phyloP scores from a whole-genome alignment of 2,113 vertebrate species.

The Stictonetta naevosa region DNA sequence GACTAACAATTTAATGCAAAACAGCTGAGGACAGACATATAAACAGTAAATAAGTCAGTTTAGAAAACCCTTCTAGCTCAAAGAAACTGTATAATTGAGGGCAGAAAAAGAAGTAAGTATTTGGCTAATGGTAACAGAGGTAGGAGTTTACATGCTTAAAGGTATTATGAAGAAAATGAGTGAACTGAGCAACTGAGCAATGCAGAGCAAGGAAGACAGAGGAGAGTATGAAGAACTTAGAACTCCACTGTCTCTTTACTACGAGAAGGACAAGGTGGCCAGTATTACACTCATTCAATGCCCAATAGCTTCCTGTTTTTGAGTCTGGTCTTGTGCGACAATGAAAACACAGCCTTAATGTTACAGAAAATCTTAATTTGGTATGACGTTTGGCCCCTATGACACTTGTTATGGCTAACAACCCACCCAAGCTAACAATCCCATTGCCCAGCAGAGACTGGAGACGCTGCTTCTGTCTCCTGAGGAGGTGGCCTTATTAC shows the following conservation, averaged over 20 bases:
- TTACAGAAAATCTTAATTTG: neutral
- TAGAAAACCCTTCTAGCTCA: neutral
- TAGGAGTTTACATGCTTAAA: neutral
- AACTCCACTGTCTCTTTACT: neutral
- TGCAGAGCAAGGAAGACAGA: neutral
- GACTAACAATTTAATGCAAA: neutral
- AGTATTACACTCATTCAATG: neutral
- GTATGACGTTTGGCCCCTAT: neutral
- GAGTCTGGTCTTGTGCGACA: neutral
- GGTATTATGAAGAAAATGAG: neutral
- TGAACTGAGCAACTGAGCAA: neutral
- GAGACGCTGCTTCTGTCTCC: neutral
- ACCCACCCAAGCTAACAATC: neutral
- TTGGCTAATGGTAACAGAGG: neutral
- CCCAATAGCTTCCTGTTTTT: neutral
- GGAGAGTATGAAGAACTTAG: neutral
- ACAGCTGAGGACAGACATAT: neutral
- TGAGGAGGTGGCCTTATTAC: neutral
- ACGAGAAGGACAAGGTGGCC: neutral
- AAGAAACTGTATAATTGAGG: neutral
- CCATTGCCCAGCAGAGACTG: neutral
- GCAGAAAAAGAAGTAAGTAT: neutral
- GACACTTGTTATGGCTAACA: neutral
- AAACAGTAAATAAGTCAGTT: neutral
- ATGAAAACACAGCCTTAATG: neutral